These are phyloP conservation scores for Acheta domesticus DNA, from an alignment of 2,888 invertebrate genomes.

Conservation along the genomic window DNA sequence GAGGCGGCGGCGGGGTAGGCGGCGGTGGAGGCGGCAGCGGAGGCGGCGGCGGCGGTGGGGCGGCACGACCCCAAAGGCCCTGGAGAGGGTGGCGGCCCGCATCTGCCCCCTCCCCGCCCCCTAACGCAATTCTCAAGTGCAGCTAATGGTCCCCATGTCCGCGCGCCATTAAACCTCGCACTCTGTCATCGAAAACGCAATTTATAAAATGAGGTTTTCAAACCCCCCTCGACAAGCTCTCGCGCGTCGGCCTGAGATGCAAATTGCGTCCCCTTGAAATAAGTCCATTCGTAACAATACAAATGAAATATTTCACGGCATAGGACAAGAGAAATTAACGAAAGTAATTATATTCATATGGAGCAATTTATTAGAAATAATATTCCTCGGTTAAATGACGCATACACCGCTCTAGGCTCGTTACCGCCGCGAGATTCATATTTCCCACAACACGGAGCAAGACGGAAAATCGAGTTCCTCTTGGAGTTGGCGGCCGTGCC, in stretches of 20 bases:
- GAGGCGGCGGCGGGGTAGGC: neutral
- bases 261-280: slow-evolving; percentile 5
- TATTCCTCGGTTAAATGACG: neutral
- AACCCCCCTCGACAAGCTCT: neutral
- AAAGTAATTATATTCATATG: slow-evolving; percentile 11
- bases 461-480: neutral
- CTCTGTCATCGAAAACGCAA: slow-evolving; percentile 18
- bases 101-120: neutral
- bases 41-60: neutral
- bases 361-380: slow-evolving; percentile 18
- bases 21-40: neutral
- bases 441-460: slow-evolving; percentile 1
- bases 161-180: slow-evolving; percentile 18
- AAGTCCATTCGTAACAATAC: slow-evolving; percentile 9
- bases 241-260: neutral
- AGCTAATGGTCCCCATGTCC: neutral
- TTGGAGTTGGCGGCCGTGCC: neutral
- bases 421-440: neutral
- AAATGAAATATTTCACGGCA: neutral
- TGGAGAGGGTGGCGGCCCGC: neutral
- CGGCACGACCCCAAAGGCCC: neutral
- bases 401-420: neutral
- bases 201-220: neutral
- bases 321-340: neutral
- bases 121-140: slow-evolving; percentile 18